phyloP scores from a whole-genome alignment of 2,113 vertebrate species.

The Bothrops jararaca region DNA sequence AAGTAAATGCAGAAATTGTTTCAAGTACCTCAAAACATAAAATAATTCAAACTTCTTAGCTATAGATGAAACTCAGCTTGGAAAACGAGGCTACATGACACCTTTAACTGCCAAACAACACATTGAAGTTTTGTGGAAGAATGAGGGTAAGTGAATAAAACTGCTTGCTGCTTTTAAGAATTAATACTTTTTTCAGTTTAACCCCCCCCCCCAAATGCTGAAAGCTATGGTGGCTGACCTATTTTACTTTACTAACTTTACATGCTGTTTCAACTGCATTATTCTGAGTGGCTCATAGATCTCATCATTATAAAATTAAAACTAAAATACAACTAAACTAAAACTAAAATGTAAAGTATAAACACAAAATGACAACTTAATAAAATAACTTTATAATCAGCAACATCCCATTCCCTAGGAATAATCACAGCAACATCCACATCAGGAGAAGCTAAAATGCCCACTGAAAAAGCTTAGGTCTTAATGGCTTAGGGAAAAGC shows the following conservation, averaged over 20 bases:
- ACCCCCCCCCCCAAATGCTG: neutral
- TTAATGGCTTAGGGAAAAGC: neutral
- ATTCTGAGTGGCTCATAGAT: neutral
- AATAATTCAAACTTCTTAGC: neutral
- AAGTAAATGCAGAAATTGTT: neutral
- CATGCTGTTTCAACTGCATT: neutral
- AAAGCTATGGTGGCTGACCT: no score
- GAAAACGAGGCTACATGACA: conserved; percentile 86
- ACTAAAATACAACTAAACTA: neutral
- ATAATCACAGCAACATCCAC: neutral
- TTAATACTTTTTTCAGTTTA: neutral
- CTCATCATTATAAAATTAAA: neutral
- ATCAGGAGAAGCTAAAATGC: neutral
- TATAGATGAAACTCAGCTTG: conserved; percentile 69
- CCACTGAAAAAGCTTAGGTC: neutral
- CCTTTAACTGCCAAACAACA: conserved; percentile 84
- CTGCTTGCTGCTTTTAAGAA: neutral
- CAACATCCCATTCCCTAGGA: neutral
- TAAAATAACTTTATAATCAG: neutral
- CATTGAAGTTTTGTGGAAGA: conserved; percentile 79
- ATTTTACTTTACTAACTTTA: neutral
- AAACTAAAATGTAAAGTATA: neutral
- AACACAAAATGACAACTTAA: neutral
- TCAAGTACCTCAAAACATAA: neutral
- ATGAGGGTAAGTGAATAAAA: conserved; percentile 78